Evolutionary conservation across 2,888 invertebrate species (phyloP).

Genomic region (Cistogaster globosa): DNA sequence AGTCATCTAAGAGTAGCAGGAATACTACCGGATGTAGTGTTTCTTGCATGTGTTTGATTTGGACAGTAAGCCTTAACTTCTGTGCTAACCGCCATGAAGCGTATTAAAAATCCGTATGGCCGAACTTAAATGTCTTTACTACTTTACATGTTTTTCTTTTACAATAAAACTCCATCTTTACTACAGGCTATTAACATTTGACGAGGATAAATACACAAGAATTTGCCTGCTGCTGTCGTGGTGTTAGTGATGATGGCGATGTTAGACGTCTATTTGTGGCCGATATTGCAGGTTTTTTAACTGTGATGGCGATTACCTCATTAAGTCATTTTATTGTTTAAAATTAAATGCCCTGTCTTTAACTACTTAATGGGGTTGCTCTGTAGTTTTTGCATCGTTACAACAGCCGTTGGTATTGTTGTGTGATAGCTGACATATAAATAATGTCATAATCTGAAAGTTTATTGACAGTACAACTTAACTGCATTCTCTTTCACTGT

Average conservation of each 20-base stretch:
- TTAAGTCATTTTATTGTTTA: slow-evolving; percentile 71
- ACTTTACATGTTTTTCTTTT: background rate
- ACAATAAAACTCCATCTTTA: background rate
- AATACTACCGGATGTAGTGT: too few species aligned
- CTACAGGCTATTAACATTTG: background rate
- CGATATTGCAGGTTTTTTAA: background rate
- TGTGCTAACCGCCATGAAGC: too few species aligned
- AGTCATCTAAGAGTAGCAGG: too few species aligned
- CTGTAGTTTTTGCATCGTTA: slow-evolving; percentile 11
- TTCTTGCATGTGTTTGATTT: too few species aligned
- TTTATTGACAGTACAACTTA: slow-evolving; percentile 74
- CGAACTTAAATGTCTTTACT: too few species aligned
- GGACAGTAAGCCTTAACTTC: too few species aligned
- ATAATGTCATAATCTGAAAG: slow-evolving; percentile 76
- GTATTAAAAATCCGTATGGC: too few species aligned
- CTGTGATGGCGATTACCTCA: slow-evolving; percentile 59
- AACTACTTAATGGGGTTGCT: slow-evolving; percentile 53
- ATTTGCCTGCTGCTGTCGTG: too few species aligned
- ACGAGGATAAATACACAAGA: background rate
- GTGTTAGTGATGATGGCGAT: slow-evolving; percentile 9
- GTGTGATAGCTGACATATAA: slow-evolving; percentile 73
- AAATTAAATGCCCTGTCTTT: slow-evolving; percentile 66
- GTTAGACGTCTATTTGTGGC: slow-evolving; percentile 31
- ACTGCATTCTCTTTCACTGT: slow-evolving; percentile 65
- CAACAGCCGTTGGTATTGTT: slow-evolving; percentile 23